A percentile compares a stretch with the other conserved stretches of the same genome.
These are phyloP conservation scores for Mohoua ochrocephala DNA, from an alignment of 2,113 vertebrate genomes.

Conservation along the genomic window DNA sequence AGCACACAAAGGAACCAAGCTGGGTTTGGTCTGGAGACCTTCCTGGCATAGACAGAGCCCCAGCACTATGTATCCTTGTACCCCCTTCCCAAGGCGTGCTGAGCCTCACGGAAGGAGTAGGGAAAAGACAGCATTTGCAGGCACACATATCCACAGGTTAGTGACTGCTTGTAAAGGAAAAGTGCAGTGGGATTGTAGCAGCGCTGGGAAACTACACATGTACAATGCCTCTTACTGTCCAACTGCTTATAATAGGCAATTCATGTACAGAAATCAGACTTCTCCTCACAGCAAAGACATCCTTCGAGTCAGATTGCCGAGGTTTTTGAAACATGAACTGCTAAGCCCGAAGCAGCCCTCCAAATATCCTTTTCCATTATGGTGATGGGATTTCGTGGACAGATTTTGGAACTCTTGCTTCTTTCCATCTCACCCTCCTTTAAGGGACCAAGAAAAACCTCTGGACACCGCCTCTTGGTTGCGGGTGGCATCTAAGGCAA, in stretches of 20 bases:
- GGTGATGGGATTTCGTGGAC: neutral
- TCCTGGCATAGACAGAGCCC: too few species aligned
- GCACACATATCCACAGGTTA: neutral
- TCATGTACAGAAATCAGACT: neutral
- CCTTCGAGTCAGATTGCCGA: neutral
- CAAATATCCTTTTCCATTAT: neutral
- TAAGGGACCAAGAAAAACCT: neutral
- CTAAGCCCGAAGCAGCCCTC: neutral
- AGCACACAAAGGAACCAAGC: neutral
- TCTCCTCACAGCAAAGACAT: neutral
- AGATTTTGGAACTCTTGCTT: neutral
- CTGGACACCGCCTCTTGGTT: neutral
- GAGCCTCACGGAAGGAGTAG: neutral
- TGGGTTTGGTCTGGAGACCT: neutral
- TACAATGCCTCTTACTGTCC: neutral
- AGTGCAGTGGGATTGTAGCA: neutral
- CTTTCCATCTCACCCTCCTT: neutral
- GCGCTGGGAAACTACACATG: neutral
- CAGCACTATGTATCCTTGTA: neutral
- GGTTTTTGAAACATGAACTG: neutral
- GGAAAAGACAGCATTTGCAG: neutral
- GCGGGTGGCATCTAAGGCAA: neutral
- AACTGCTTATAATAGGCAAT: neutral
- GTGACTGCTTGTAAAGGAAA: neutral
- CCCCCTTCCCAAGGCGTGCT: accelerated